phyloP scores from a whole-genome alignment of 30 jellyfish, hydroid and myxozoan genomes.

The Chrysaora quinquecirrha region DNA sequence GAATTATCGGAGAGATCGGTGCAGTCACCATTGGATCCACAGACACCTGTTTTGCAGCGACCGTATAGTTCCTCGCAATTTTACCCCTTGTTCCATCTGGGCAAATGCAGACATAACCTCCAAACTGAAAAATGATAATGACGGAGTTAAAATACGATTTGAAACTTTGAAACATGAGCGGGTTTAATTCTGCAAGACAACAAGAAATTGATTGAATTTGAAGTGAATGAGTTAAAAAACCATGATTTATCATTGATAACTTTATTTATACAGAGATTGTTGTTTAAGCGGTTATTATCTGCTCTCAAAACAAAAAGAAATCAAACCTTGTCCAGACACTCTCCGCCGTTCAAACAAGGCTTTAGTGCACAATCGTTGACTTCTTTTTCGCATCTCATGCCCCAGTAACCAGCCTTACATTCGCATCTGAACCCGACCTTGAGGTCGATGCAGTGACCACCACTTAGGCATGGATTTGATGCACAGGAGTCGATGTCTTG shows the following conservation, averaged over 20 bases:
- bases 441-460: constrained; percentile 86
- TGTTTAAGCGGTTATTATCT: too few species aligned
- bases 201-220: too few species aligned
- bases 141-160: too few species aligned
- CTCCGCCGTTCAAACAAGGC: constrained; percentile 91
- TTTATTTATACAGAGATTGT: too few species aligned
- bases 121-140: constrained; percentile 56
- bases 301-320: too few species aligned
- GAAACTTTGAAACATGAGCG: too few species aligned
- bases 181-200: too few species aligned
- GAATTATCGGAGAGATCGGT: constrained; percentile 77
- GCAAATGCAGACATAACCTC: constrained; percentile 85
- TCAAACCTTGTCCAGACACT: constrained; percentile 92
- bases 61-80: constrained; percentile 75
- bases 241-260: too few species aligned
- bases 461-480: constrained; percentile 26
- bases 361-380: constrained; percentile 87
- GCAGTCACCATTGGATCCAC: constrained; percentile 83
- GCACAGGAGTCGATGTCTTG: background rate
- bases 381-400: constrained; percentile 87
- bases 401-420: constrained; percentile 92
- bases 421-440: constrained; percentile 87
- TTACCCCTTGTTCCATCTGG: constrained; percentile 86
- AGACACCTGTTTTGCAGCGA: constrained; percentile 61
- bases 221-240: too few species aligned